Base-by-base conservation (phyloP, 2,888 invertebrate genomes). In the Cephus nigrinus region DNA sequence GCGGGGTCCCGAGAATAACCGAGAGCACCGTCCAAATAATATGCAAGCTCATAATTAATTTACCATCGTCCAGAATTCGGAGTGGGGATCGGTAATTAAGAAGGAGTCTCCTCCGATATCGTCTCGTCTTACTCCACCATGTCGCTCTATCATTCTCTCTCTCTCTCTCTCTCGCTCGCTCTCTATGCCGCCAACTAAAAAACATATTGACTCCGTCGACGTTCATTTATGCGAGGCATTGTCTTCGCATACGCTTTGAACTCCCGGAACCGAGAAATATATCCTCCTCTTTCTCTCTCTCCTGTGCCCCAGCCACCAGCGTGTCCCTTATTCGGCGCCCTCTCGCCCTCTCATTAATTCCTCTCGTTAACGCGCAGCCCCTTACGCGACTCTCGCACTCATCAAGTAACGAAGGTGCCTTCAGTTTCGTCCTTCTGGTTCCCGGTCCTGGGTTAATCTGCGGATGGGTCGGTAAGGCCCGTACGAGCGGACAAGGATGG, bases 41-140 rank as follows among this genome's bases (percentile, higher is more conserved):
- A 83, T 85, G 87, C 86, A 86, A 85, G 84, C 84, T 87, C 86
- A 82, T 89, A 86, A 87, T 87, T 86, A 86, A 88, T 88, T 86
- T 83, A 84, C 83, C 82, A 78, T 81, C 82, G 80, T 76, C 77
- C 78, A 76, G 76, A 80, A 78, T 82, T 82, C 76, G 74, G 73
- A 68, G 69, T 76, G 68, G 69, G 73, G 80, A 80, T 79, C 78
- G 76, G 82, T 86, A 88, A 88, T 86, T 87, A 87, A 86, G 85
- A 85, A 86, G 85, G 82, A 82, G 82, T 71, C 55, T 55, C 55
- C 23, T 55, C 55, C 55, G 34, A 35, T 23, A 55, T 55, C 2
- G 55, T 23, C 5, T 55, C 55, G 5, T 55, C 55, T 55, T 55
- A 32, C 31, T 11, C 5, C 31, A 30, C 15, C 4, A 5, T 30